These are phyloP conservation scores for Cossypha heuglini DNA, from an alignment of 2,797 vertebrate species.

Conservation along the genomic window DNA sequence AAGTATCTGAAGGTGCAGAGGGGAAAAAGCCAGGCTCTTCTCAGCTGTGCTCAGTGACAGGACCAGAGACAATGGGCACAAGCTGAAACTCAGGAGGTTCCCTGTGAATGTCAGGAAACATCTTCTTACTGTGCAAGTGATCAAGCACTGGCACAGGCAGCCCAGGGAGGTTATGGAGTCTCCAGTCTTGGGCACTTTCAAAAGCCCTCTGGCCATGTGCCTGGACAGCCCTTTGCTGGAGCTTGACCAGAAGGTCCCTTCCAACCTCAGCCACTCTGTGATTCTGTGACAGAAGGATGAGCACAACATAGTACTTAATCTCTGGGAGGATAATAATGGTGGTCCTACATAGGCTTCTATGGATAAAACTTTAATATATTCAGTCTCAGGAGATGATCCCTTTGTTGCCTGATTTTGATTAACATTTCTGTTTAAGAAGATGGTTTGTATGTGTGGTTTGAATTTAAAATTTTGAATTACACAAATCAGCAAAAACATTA, in stretches of 20 bases:
- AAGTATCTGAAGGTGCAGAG: background rate
- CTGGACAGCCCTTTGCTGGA: background rate
- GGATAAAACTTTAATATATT: background rate
- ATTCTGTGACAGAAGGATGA: background rate
- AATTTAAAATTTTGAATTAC: background rate
- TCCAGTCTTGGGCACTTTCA: background rate
- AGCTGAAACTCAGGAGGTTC: background rate
- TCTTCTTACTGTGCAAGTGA: background rate
- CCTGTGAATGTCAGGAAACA: background rate
- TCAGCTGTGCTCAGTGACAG: background rate
- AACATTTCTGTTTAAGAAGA: background rate
- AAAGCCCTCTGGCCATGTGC: rapidly evolving
- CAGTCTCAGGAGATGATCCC: background rate
- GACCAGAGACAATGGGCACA: background rate
- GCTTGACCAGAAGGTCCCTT: background rate
- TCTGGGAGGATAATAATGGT: background rate
- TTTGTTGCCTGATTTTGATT: background rate
- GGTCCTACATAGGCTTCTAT: background rate
- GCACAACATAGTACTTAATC: background rate
- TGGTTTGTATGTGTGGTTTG: background rate
- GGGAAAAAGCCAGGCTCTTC: rapidly evolving
- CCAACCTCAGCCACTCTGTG: background rate
- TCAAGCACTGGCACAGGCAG: background rate
- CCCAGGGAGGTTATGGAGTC: background rate
- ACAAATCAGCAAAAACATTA: background rate